Base-by-base conservation (phyloP, 2,113 vertebrate species). In the Gymnarchus niloticus region DNA sequence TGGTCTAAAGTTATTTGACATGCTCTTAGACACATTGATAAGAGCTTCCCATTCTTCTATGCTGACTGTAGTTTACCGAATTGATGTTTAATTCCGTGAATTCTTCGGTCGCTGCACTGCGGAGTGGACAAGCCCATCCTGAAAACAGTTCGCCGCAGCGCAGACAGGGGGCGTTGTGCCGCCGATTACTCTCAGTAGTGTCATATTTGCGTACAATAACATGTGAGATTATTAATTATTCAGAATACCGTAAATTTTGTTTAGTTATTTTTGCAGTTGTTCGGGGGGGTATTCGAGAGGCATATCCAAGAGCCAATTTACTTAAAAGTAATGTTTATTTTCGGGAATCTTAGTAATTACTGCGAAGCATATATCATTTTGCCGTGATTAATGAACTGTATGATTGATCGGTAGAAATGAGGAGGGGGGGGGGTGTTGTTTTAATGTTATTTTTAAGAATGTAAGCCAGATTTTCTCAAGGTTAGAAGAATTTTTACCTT, bases 101-200 rank as follows among this genome's bases (percentile, higher is more conserved):
- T n/a, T n/a, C 25, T 49, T 23, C 10, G 21, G 33, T 33, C 44
- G 84, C 51, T 83, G 33, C 49, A 54, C 49, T 48, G 82, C 52
- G 56, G 54, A 59, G 56, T n/a, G 25, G 49, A 54, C 49, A 6
- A 28, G 33, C 54, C 52, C 52, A 21, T 41, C 28, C 81, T 83
- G 49, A 54, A 21, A 78, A 46, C 37, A 80, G 54, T 85, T 80
- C 21, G 41, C 56, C 51, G 21, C 48, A 44, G 8, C 23, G n/a
- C 17, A 48, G 84, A 85, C 54, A 85, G 84, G 84, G 84, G 84
- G 84, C 69, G 37, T n/a, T 56, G 37, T 85, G 82, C 48, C 49
- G 49, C 80, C 80, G 1, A 52, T 54, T 81, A 17, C 14, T 54
- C 12, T 28, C 49, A 78, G 21, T n/a, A n/a, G 23, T 44, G 17